A percentile compares a stretch with the other conserved stretches of the same genome.
Conservation (phyloP, 2,888 invertebrate genomes). For the Archaeoteleia sp. region DNA sequence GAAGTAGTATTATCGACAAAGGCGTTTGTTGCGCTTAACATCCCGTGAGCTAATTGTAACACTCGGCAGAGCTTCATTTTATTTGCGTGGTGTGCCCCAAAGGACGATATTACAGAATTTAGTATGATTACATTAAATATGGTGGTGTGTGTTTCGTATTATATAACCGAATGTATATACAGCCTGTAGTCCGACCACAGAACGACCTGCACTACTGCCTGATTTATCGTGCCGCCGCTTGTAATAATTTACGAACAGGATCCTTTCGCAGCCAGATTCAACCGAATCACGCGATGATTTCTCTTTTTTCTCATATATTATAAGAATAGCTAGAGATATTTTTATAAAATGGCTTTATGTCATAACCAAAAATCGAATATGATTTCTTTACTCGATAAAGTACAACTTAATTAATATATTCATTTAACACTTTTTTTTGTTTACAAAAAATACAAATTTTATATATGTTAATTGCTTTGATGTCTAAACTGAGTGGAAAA, state of each 20-base stretch:
- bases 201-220: constrained; percentile 47
- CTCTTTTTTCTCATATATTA: constrained; percentile 41
- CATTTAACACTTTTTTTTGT: no score
- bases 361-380: constrained; percentile 13
- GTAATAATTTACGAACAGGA: constrained; percentile 49
- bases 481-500: no score
- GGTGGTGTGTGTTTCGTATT: constrained; percentile 28
- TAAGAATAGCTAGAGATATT: constrained; percentile 18
- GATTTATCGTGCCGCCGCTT: constrained; percentile 40
- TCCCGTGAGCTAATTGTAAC: constrained; percentile 19
- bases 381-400: no score
- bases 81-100: constrained; percentile 30
- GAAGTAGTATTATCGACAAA: no score
- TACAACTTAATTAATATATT: no score
- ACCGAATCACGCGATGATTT: constrained; percentile 45
- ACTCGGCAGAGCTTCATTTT: constrained; percentile 24
- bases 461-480: no score
- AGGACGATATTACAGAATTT: constrained; percentile 36
- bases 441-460: no score
- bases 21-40: no score
- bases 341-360: constrained; percentile 26
- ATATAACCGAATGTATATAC: constrained; percentile 34
- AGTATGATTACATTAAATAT: constrained; percentile 47
- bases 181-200: constrained; percentile 42
- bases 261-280: constrained; percentile 51